Percentiles rank a stretch among this genome's conserved stretches.
phyloP scores from a whole-genome alignment of 2,797 vertebrate species.

The Coregonus ussuriensis region DNA sequence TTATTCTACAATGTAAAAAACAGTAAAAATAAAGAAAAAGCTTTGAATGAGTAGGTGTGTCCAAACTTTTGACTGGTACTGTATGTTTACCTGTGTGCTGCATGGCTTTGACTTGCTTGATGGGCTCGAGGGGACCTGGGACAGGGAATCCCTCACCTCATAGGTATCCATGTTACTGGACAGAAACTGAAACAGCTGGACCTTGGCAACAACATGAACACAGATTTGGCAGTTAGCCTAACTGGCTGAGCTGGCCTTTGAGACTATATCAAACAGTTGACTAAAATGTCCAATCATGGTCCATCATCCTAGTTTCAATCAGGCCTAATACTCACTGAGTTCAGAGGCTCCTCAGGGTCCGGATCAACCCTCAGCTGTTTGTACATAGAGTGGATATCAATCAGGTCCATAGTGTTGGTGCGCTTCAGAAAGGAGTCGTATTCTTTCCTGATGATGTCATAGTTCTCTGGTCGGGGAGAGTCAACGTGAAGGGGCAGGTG shows the following conservation, averaged over 20 bases:
- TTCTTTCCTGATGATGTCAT: conserved; percentile 77
- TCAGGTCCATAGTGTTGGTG: conserved; percentile 89
- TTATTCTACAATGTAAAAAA: no score
- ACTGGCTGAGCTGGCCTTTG: conserved; percentile 13
- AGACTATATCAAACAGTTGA: conserved; percentile 24
- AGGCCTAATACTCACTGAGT: conserved; percentile 78
- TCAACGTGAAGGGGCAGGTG: conserved; percentile 73
- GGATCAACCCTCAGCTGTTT: conserved; percentile 62
- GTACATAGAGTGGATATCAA: conserved; percentile 83
- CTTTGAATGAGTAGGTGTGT: background rate
- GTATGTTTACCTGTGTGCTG: conserved; percentile 63
- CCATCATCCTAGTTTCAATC: conserved; percentile 36
- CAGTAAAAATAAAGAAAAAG: no score
- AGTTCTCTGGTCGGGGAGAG: conserved; percentile 75
- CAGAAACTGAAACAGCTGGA: conserved; percentile 85
- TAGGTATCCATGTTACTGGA: conserved; percentile 57
- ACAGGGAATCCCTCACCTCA: conserved; percentile 42
- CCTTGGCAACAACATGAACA: conserved; percentile 66
- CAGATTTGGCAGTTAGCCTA: conserved; percentile 3
- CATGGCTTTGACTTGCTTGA: conserved; percentile 55
- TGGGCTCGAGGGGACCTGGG: conserved; percentile 64
- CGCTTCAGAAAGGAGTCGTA: conserved; percentile 84
- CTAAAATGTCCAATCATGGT: conserved; percentile 1
- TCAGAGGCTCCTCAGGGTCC: conserved; percentile 71
- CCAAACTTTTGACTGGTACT: no score